A percentile compares a stretch with the other conserved stretches of the same genome.
phyloP scores from a whole-genome alignment of 1,140 invertebrate species.

The Cephus cinctus region DNA sequence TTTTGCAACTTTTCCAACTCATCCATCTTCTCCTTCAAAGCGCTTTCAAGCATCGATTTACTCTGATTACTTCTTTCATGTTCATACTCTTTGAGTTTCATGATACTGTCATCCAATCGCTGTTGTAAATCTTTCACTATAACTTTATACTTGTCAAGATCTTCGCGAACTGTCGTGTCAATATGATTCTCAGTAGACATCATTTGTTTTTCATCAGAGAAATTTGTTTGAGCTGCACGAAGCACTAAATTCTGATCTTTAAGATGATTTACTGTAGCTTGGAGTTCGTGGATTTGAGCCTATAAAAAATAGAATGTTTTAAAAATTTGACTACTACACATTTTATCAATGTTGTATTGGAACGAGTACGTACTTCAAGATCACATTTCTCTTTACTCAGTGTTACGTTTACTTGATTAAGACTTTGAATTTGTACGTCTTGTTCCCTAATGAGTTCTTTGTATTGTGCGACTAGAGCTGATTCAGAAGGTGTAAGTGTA shows the following conservation, averaged over 20 bases:
- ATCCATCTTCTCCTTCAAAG: slow-evolving; percentile 48
- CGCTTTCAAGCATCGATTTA: slow-evolving; percentile 39
- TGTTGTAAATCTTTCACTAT: slow-evolving; percentile 39
- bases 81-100: slow-evolving; percentile 35
- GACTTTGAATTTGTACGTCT: slow-evolving; percentile 70
- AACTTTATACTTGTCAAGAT: slow-evolving; percentile 39
- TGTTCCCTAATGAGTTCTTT: slow-evolving; percentile 89
- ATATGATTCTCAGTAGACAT: slow-evolving; percentile 17
- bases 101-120: slow-evolving; percentile 32
- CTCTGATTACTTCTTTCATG: slow-evolving; percentile 19
- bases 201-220: slow-evolving; percentile 22
- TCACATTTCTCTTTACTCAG: slow-evolving; percentile 58
- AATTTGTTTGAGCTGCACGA: slow-evolving; percentile 64
- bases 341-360: neutral
- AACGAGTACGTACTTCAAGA: slow-evolving; percentile 50
- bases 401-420: slow-evolving; percentile 59
- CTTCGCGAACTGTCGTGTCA: slow-evolving; percentile 29
- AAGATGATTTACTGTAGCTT: slow-evolving; percentile 71
- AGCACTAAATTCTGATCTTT: slow-evolving; percentile 86
- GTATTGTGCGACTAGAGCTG: slow-evolving; percentile 71
- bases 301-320: slow-evolving; percentile 41
- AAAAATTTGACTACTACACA: slow-evolving; percentile 16
- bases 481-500: slow-evolving; percentile 53
- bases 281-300: slow-evolving; percentile 70
- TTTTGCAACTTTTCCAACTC: slow-evolving; percentile 75